phyloP scores from a whole-genome alignment of 2,797 vertebrate genomes.

The Morus bassanus region DNA sequence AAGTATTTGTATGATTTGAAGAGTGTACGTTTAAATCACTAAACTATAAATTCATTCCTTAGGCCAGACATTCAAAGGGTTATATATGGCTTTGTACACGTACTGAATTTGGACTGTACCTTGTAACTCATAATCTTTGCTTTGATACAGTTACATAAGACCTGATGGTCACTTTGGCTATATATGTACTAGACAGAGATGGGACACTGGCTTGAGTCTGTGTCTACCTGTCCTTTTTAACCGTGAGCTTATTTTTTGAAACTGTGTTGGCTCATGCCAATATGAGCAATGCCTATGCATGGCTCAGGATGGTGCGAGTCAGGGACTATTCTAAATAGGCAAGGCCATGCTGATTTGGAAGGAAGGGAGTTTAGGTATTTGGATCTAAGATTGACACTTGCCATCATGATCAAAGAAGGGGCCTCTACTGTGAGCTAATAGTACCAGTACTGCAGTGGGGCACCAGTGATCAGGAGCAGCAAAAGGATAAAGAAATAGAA shows the following conservation, averaged over 20 bases:
- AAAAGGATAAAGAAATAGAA: not conserved
- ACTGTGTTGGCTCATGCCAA: not conserved
- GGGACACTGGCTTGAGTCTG: not conserved
- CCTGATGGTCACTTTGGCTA: not conserved
- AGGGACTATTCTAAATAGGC: not conserved
- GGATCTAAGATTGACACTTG: not conserved
- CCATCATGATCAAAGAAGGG: not conserved
- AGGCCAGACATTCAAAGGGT: not conserved
- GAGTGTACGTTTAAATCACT: not conserved
- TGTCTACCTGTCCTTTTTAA: not conserved
- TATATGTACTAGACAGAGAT: rapidly evolving
- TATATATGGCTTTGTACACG: not conserved
- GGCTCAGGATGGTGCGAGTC: not conserved
- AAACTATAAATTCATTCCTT: not conserved
- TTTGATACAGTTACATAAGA: not conserved
- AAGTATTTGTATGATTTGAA: not conserved
- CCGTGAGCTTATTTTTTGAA: not conserved
- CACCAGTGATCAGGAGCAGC: not conserved
- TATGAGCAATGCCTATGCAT: not conserved
- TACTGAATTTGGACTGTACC: not conserved
- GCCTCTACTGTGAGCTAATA: not conserved
- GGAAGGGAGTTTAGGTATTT: not conserved
- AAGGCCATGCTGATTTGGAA: not conserved
- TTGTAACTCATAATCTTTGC: not conserved
- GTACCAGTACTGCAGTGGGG: not conserved